Conservation (phyloP, 2,888 invertebrate genomes). For the Sminthurides aquaticus region DNA sequence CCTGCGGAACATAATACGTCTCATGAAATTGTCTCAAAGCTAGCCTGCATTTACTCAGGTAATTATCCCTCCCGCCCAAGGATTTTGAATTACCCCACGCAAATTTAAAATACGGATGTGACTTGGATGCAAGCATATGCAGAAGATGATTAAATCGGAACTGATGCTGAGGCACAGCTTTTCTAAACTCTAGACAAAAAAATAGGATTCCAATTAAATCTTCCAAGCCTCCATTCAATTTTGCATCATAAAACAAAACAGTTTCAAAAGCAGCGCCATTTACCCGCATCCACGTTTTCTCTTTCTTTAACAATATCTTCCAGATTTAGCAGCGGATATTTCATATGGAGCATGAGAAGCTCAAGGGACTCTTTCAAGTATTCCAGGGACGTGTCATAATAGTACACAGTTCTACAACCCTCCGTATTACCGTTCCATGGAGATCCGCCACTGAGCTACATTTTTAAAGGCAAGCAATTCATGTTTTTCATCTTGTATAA, state of each 20-base stretch:
- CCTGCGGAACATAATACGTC: background rate
- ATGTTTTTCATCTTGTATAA: background rate
- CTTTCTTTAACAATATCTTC: constrained; percentile 6
- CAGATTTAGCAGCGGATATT: background rate
- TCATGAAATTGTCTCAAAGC: background rate
- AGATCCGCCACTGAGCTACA: constrained; percentile 11
- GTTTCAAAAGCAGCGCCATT: no score
- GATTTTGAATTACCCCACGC: constrained; percentile 15
- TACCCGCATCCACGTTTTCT: constrained; percentile 16
- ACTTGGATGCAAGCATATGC: constrained; percentile 4
- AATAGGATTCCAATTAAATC: background rate
- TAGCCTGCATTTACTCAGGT: background rate
- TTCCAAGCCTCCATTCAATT: background rate
- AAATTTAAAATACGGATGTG: constrained; percentile 14
- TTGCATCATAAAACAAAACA: no score
- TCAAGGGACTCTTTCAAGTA: constrained; percentile 13
- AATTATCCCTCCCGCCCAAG: background rate
- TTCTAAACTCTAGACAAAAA: constrained; percentile 10
- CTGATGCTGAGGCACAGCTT: constrained; percentile 6
- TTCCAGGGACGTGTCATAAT: constrained; percentile 15
- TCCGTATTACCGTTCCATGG: constrained; percentile 19
- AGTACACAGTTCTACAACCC: constrained; percentile 15
- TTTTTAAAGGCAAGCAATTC: no score
- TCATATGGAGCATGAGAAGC: constrained; percentile 4
- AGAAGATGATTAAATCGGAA: constrained; percentile 18